Percentiles rank a stretch among this genome's conserved stretches.
Evolutionary conservation across 2,888 invertebrate species (phyloP).

Genomic region (Synanthedon vespiformis): DNA sequence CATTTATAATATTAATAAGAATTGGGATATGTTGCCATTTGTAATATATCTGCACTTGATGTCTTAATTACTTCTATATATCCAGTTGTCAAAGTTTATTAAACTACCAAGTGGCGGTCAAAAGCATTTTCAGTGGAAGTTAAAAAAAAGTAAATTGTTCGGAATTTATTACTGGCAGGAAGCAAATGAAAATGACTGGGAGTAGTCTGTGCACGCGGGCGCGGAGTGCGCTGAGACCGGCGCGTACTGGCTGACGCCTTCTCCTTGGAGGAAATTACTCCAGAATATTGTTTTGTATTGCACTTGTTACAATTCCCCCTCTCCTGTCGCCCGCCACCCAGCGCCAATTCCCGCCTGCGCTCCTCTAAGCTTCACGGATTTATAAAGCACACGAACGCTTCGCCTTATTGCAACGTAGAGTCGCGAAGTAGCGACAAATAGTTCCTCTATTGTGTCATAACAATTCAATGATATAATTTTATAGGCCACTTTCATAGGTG

Average conservation of each 20-base stretch:
- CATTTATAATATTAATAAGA: too few relatives aligned
- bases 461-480: not conserved
- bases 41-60: too few relatives aligned
- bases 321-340: conserved; percentile 7
- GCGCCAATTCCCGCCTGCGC: conserved; percentile 5
- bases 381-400: conserved; percentile 15
- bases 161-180: conserved; percentile 9
- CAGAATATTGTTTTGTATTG: conserved; percentile 39
- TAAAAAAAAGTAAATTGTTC: conserved; percentile 3
- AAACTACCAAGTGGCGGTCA: too few relatives aligned
- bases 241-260: conserved; percentile 6
- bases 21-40: too few relatives aligned
- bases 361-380: conserved; percentile 19
- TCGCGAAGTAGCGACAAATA: conserved; percentile 15
- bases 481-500: not conserved
- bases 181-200: conserved; percentile 22
- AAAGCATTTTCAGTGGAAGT: too few relatives aligned
- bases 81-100: too few relatives aligned
- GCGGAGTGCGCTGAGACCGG: conserved; percentile 1
- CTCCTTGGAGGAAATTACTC: conserved; percentile 33
- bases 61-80: too few relatives aligned
- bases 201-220: conserved; percentile 11
- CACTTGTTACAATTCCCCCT: conserved; percentile 24
- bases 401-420: conserved; percentile 19
- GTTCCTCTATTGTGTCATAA: not conserved